Evolutionary conservation across 64 coral and sea anemone species (phyloP).

Genomic region (Trachythela sp.): DNA sequence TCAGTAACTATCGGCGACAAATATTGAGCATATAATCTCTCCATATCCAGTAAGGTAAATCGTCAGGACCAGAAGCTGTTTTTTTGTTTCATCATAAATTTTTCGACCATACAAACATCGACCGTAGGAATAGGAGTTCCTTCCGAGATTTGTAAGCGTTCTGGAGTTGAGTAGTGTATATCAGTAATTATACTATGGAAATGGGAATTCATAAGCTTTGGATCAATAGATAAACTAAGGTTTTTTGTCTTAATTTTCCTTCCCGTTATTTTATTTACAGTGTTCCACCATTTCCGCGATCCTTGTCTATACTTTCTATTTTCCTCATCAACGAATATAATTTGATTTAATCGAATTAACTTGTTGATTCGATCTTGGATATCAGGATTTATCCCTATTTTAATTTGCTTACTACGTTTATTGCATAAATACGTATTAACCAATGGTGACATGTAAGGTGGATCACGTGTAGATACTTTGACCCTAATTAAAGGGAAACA

Average conservation of each 20-base stretch:
- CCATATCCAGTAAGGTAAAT: not conserved
- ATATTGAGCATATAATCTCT: constrained; percentile 12
- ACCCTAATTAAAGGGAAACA: constrained; percentile 56
- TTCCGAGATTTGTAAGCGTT: not conserved
- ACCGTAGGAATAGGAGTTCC: not conserved
- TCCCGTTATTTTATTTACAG: not conserved
- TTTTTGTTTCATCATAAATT: not conserved
- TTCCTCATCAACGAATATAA: not conserved
- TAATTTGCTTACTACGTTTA: constrained; percentile 30
- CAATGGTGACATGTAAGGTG: constrained; percentile 54
- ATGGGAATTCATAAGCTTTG: constrained; percentile 2
- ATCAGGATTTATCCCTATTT: constrained; percentile 13
- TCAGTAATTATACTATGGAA: not conserved
- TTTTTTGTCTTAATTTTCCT: not conserved
- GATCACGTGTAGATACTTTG: constrained; percentile 51
- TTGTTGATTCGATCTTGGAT: constrained; percentile 43
- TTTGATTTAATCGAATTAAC: constrained; percentile 28
- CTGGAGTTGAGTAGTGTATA: not conserved
- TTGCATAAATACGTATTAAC: constrained; percentile 53
- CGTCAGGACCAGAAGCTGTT: not conserved
- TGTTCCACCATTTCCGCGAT: no score
- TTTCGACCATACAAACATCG: not conserved
- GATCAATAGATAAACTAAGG: not conserved
- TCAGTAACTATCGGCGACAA: not conserved
- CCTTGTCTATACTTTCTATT: not conserved